Evolutionary conservation across 2,113 vertebrate genomes (phyloP).

Genomic region (Trochalopteron elliotii): DNA sequence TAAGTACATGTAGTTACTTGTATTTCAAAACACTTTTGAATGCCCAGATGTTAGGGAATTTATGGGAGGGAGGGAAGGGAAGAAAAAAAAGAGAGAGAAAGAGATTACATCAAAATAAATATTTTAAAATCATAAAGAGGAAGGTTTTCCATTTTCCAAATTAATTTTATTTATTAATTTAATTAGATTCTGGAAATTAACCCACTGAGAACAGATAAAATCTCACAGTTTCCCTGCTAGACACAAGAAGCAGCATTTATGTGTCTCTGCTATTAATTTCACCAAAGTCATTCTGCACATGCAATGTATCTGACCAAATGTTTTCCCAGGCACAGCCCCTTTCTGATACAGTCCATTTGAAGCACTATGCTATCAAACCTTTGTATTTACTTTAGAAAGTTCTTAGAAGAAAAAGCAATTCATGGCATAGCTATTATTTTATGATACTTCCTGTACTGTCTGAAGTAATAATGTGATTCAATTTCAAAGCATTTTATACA

Average conservation of each 20-base stretch:
- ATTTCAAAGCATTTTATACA: conserved; percentile 30
- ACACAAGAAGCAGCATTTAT: not conserved
- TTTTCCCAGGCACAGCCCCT: not conserved
- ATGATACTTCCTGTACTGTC: not conserved
- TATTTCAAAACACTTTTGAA: not conserved
- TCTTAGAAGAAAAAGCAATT: not conserved
- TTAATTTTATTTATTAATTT: not conserved
- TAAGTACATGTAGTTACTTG: not conserved
- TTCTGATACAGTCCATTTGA: not conserved
- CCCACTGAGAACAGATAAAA: not conserved
- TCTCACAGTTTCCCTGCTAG: not conserved
- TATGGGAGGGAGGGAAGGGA: fast-evolving
- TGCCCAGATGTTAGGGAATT: not conserved
- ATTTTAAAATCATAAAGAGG: not conserved
- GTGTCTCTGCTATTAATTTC: not conserved
- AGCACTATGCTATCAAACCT: not conserved
- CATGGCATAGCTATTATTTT: not conserved
- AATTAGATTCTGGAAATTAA: not conserved
- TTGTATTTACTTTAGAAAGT: not conserved
- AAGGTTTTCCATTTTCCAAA: not conserved
- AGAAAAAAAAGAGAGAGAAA: not conserved
- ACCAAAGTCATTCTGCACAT: not conserved
- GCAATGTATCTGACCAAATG: not conserved
- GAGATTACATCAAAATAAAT: not conserved
- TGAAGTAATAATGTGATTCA: conserved; percentile 26